Conservation (phyloP, 2,113 vertebrate genomes). For the Gopherus flavomarginatus region DNA sequence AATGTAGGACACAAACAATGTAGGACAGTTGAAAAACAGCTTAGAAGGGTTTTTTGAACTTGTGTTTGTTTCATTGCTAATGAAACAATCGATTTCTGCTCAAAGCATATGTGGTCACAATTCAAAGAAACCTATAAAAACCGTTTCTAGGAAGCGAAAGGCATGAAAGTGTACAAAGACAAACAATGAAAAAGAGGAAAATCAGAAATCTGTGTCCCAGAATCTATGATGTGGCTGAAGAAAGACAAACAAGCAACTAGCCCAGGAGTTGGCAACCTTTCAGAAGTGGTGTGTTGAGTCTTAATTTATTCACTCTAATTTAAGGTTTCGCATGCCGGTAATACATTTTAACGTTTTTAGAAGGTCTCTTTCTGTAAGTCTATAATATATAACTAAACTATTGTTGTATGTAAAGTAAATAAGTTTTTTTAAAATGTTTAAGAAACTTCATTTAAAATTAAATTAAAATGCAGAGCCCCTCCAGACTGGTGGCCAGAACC, state of each 20-base stretch:
- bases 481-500: too few species aligned
- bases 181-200: neutral
- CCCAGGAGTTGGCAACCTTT: neutral
- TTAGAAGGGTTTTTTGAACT: neutral
- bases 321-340: too few species aligned
- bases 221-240: neutral
- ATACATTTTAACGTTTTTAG: too few species aligned
- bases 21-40: neutral
- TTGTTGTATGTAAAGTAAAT: too few species aligned
- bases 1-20: neutral
- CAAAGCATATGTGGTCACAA: neutral
- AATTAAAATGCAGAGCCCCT: too few species aligned
- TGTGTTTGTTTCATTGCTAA: neutral
- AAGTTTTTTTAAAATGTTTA: too few species aligned
- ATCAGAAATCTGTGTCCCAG: neutral
- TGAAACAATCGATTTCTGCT: constrained; percentile 28
- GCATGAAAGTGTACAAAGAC: accelerated
- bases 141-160: constrained; percentile 50
- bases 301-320: too few species aligned
- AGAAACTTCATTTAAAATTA: too few species aligned
- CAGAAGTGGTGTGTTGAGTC: too few species aligned
- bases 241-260: constrained; percentile 21
- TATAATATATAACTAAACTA: too few species aligned
- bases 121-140: constrained; percentile 45
- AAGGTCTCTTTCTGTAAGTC: too few species aligned